Evolutionary conservation across 2,113 vertebrate genomes (phyloP), one percentile per base, ranked within the genome.

Genomic region (Pyxicephalus adspersus): DNA sequence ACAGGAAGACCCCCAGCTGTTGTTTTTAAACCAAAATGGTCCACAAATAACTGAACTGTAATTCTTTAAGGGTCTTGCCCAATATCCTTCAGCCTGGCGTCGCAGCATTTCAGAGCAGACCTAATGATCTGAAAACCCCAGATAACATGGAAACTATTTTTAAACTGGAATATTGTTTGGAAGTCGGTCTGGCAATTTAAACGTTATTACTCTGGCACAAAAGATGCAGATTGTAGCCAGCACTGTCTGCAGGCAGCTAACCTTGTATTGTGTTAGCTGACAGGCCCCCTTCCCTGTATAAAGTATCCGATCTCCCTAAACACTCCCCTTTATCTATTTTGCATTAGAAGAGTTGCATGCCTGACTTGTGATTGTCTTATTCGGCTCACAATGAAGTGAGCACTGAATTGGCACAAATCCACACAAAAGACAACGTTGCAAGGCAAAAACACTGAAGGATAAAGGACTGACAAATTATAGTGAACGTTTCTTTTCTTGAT

Each of bases 311-410:
- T 81, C 78, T 81, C 28, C 28, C 61, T 38, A 51, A 81, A 74
- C 79, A 65, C 70, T 73, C 60, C 78, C 34, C 78, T 64, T 81
- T 64, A 81, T 81, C 68, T 73, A 65, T 72, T 74, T 81, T 81
- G 70, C 79, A 74, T 81, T 81, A 74, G 79, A 73, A 77, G 78
- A 52, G 22, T 22, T 38, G 28, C 79, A 81, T 74, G 79, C 79
- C 60, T 81, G 79, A 81, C 79, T 81, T 81, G 79, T 74, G 60
- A 81, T 74, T 55, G 79, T 81, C 70, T 81, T 81, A 61, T 81
- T 81, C 79, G 20, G 70, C 79, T 65, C 52, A 74, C 61, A 64
- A 74, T 74, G 79, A 72, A 73, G 63, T 29, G 51, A 65, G 60
- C 68, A 58, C 29, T 74, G 61, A 81, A 51, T 51, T 81, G 79